Conservation (phyloP, 2,113 vertebrate species). For the Phaethornis superciliosus region DNA sequence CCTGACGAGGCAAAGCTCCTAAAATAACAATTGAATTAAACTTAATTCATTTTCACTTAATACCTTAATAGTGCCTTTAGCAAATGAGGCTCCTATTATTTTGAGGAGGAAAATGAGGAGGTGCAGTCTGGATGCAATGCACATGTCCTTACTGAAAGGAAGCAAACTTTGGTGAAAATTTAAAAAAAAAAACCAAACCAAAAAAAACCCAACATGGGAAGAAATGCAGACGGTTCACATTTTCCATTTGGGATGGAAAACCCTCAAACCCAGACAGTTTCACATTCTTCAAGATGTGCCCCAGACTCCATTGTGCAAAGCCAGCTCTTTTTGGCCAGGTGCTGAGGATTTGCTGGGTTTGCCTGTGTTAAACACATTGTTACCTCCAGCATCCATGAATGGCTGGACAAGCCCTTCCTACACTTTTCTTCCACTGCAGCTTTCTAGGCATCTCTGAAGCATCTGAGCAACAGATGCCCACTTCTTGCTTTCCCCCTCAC, state of each 20-base stretch:
- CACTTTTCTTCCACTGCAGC: neutral
- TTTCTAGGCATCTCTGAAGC: neutral
- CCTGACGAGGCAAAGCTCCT: slow-evolving; percentile 63
- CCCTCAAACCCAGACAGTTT: neutral
- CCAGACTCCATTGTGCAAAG: neutral
- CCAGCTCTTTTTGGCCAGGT: neutral
- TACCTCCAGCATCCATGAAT: accelerated
- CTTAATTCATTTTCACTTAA: slow-evolving; percentile 73
- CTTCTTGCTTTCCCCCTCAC: neutral
- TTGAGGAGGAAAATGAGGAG: slow-evolving; percentile 38
- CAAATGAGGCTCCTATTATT: slow-evolving; percentile 66
- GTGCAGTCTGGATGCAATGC: slow-evolving; percentile 4
- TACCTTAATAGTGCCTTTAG: slow-evolving; percentile 61
- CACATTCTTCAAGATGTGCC: neutral
- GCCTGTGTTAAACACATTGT: neutral
- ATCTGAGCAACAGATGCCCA: neutral
- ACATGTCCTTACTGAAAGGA: neutral
- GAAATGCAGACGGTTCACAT: neutral
- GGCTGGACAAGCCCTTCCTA: neutral
- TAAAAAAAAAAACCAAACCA: neutral
- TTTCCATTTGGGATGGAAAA: neutral
- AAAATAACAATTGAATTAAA: slow-evolving; percentile 73
- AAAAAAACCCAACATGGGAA: neutral
- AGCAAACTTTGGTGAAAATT: neutral
- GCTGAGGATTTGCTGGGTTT: neutral